These are phyloP conservation scores for Cephalopachus bancanus DNA, from an alignment of 2,797 vertebrate genomes.

Conservation along the genomic window DNA sequence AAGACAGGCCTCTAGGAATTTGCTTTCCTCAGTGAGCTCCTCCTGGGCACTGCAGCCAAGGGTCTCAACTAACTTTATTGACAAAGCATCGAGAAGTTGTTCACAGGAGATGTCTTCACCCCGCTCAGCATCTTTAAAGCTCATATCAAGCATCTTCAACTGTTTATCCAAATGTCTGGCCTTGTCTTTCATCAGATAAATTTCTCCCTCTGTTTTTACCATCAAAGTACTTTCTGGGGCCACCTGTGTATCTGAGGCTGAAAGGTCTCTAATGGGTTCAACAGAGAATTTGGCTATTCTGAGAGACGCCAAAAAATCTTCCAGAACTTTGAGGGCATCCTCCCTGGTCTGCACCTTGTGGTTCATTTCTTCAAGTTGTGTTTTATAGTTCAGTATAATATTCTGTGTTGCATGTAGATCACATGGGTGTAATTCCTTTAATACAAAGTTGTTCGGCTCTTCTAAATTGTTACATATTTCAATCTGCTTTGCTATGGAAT, in stretches of 20 bases:
- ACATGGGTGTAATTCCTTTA: slow-evolving; percentile 89
- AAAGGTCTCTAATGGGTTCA: slow-evolving; percentile 79
- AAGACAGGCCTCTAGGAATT: slow-evolving; percentile 86
- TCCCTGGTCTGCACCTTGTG: slow-evolving; percentile 91
- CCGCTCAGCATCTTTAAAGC: slow-evolving; percentile 88
- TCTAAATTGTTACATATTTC: slow-evolving; percentile 90
- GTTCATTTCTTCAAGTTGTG: slow-evolving; percentile 91
- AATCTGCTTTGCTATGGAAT: slow-evolving; percentile 89
- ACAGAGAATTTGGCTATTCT: slow-evolving; percentile 89
- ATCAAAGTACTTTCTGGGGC: slow-evolving; percentile 85
- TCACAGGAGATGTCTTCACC: slow-evolving; percentile 82
- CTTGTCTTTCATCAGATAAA: slow-evolving; percentile 90
- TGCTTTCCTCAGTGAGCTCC: slow-evolving; percentile 86
- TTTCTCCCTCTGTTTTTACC: slow-evolving; percentile 86
- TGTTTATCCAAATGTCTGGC: slow-evolving; percentile 92
- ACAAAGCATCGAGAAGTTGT: slow-evolving; percentile 83
- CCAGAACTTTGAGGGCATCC: slow-evolving; percentile 91
- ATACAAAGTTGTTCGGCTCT: slow-evolving; percentile 77
- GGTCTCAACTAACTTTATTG: neutral
- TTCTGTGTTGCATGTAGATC: slow-evolving; percentile 90
- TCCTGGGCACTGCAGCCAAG: neutral
- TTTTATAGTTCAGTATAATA: slow-evolving; percentile 90
- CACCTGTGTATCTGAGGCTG: slow-evolving; percentile 78
- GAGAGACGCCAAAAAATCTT: slow-evolving; percentile 93
- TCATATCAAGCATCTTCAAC: slow-evolving; percentile 90